Percentiles rank a stretch among this genome's conserved stretches.
Evolutionary conservation across 2,888 invertebrate genomes (phyloP).

Genomic region (Nymphalis c-album): DNA sequence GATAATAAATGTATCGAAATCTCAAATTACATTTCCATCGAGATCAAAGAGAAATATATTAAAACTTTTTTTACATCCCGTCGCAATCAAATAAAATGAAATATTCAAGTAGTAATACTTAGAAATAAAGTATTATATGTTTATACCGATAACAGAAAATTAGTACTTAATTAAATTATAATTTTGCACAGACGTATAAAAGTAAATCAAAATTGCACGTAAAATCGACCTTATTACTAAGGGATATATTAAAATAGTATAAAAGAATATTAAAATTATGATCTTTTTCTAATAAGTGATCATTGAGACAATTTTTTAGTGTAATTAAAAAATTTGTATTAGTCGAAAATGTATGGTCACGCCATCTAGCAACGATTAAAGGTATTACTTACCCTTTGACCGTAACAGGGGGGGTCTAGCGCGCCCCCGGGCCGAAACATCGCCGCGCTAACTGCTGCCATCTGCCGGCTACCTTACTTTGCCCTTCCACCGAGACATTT

Average conservation of each 20-base stretch:
- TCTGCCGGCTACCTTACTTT: slow-evolving; percentile 82
- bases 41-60: slow-evolving; percentile 16
- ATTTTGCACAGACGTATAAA: too few species aligned
- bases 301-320: background rate
- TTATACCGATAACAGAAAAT: too few species aligned
- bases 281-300: too few species aligned
- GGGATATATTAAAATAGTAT: too few species aligned
- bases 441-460: slow-evolving; percentile 87
- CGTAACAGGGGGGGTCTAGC: slow-evolving; percentile 83
- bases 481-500: slow-evolving; percentile 82
- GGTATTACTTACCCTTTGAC: slow-evolving; percentile 81
- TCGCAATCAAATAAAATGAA: background rate
- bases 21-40: slow-evolving; percentile 12
- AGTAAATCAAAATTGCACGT: too few species aligned
- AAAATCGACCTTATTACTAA: too few species aligned
- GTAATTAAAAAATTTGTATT: too few species aligned
- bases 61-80: background rate
- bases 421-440: slow-evolving; percentile 85
- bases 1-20: slow-evolving; percentile 8
- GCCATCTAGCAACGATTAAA: slow-evolving; percentile 55
- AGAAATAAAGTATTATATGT: too few species aligned
- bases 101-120: background rate
- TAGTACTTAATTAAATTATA: too few species aligned
- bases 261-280: too few species aligned
- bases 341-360: too few species aligned